Percentiles rank a stretch among this genome's conserved stretches.
Conservation (phyloP, 2,113 vertebrate genomes). For the Lepisosteus osseus region DNA sequence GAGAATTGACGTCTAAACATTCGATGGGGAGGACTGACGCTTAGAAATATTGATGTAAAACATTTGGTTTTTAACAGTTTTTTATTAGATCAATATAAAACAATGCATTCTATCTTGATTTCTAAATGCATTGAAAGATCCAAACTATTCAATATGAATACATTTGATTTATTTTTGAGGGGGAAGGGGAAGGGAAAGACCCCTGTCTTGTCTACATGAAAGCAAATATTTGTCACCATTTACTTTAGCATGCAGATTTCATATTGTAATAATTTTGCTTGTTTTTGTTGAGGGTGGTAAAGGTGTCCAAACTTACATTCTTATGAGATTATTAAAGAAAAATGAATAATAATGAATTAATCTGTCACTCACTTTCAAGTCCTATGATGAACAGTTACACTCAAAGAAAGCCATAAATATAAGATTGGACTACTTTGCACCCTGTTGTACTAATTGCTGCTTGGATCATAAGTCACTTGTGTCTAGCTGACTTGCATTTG, state of each 20-base stretch:
- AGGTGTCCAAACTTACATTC: not conserved
- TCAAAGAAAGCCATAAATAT: not conserved
- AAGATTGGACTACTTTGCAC: not conserved
- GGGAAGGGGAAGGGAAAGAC: no score
- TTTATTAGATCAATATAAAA: not conserved
- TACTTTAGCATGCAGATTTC: not conserved
- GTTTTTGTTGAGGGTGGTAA: conserved; percentile 4
- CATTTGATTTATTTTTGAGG: not conserved
- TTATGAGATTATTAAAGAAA: not conserved
- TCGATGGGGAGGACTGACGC: no score
- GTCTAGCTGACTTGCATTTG: conserved; percentile 7
- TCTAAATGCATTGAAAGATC: not conserved
- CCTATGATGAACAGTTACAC: not conserved
- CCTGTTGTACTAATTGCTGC: not conserved
- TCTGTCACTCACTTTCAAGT: not conserved
- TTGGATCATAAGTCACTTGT: not conserved
- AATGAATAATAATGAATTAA: conserved; percentile 3
- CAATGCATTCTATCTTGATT: no score
- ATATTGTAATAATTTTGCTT: not conserved
- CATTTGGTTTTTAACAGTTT: conserved; percentile 3
- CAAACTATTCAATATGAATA: not conserved
- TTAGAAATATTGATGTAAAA: not conserved
- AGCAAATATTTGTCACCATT: conserved; percentile 2
- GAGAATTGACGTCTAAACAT: no score
- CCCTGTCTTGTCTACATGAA: not conserved